A percentile compares a stretch with the other conserved stretches of the same genome.
phyloP scores from a whole-genome alignment of 2,888 invertebrate species.

The Bursaphelenchus okinawaensis region DNA sequence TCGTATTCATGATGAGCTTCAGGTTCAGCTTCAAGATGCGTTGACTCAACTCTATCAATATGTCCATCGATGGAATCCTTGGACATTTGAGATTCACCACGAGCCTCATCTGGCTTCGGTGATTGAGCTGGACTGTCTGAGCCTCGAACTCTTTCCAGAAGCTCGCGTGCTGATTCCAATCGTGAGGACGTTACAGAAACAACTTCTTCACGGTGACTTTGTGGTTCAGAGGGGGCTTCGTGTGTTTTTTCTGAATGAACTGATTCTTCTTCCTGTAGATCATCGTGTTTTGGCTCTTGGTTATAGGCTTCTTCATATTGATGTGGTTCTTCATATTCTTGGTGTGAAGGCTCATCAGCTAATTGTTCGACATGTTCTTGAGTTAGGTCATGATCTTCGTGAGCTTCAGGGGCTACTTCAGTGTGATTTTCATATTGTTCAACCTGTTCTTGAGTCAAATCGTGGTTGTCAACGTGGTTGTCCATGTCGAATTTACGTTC shows the following conservation, averaged over 20 bases:
- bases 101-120: background rate
- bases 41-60: background rate
- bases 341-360: background rate
- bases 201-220: background rate
- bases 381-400: background rate
- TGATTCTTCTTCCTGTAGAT: background rate
- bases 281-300: background rate
- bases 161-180: background rate
- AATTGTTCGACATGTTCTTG: background rate
- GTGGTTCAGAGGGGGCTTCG: background rate
- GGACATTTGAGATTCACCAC: background rate
- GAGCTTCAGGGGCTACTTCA: constrained; percentile 11
- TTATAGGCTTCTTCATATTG: background rate
- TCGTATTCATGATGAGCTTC: constrained; percentile 2
- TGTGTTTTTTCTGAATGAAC: constrained; percentile 4
- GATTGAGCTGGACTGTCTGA: background rate
- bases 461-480: background rate
- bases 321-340: background rate
- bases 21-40: background rate
- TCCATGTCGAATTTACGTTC: background rate
- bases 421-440: background rate
- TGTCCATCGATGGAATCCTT: constrained; percentile 7
- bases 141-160: background rate
- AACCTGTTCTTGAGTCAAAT: constrained; percentile 9
- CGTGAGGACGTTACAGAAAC: background rate